Conservation (phyloP, 1,140 invertebrate genomes). For the Bombus difficillimus region DNA sequence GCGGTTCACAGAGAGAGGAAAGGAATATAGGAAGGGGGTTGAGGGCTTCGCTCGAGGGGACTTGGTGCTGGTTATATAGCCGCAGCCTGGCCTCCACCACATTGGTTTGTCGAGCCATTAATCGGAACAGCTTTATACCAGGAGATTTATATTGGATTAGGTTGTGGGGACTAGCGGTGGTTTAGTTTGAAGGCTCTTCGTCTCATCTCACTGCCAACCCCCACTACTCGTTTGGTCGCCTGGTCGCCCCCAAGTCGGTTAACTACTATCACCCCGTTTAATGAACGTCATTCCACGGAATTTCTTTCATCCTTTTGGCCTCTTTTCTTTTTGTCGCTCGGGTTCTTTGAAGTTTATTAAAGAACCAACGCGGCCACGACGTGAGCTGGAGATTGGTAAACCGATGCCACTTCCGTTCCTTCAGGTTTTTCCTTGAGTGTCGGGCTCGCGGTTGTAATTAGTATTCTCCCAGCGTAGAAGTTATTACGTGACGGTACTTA, state of each 20-base stretch:
- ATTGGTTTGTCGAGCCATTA: conserved; percentile 81
- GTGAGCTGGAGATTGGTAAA: conserved; percentile 34
- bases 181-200: conserved; percentile 74
- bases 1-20: conserved; percentile 60
- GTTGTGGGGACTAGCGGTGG: conserved; percentile 70
- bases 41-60: conserved; percentile 58
- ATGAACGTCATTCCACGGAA: conserved; percentile 68
- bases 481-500: conserved; percentile 33
- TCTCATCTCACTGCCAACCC: conserved; percentile 7
- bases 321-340: not conserved
- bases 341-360: conserved; percentile 45
- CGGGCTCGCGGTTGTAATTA: conserved; percentile 16
- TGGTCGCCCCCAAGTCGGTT: conserved; percentile 30
- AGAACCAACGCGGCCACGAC: conserved; percentile 14
- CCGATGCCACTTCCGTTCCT: conserved; percentile 14
- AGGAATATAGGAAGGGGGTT: conserved; percentile 51
- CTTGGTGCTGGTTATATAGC: conserved; percentile 65
- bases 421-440: not conserved
- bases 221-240: not conserved
- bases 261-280: conserved; percentile 61
- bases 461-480: conserved; percentile 9
- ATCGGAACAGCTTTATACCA: conserved; percentile 81
- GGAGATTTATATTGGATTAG: conserved; percentile 81
- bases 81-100: conserved; percentile 74
- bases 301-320: conserved; percentile 31